Percentiles rank a stretch among this genome's conserved stretches.
phyloP scores from a whole-genome alignment of 2,888 invertebrate species.

The Phlogophora meticulosa region DNA sequence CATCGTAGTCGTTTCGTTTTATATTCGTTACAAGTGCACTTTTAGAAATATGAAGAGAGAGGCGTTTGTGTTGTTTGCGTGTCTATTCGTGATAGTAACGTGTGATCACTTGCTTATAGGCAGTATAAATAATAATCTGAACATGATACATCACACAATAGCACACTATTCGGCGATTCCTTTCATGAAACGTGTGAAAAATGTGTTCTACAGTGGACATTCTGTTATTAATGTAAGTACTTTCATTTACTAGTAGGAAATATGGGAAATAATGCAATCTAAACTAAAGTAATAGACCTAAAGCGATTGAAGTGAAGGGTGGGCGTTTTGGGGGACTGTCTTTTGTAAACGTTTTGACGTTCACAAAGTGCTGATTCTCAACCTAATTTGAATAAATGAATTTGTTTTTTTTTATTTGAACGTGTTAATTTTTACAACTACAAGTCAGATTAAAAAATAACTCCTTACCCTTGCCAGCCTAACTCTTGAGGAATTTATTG shows the following conservation, averaged over 20 bases:
- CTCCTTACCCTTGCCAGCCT: no score
- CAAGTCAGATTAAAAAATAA: no score
- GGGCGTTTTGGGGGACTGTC: no score
- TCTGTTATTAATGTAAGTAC: conserved; percentile 75
- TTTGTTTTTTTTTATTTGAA: no score
- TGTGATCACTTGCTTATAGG: conserved; percentile 75
- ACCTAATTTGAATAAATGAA: no score
- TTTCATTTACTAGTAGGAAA: neutral
- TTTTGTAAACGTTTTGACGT: no score
- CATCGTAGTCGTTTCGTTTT: conserved; percentile 23
- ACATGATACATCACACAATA: conserved; percentile 70
- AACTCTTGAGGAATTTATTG: no score
- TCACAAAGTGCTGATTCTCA: no score
- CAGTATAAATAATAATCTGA: conserved; percentile 67
- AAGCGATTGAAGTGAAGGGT: no score
- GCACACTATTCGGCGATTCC: conserved; percentile 71
- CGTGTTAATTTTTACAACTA: no score
- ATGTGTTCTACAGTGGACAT: conserved; percentile 74
- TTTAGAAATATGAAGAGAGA: conserved; percentile 65
- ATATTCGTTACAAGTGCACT: conserved; percentile 18
- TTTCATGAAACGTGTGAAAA: conserved; percentile 73
- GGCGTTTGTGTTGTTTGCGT: conserved; percentile 57
- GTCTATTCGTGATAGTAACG: conserved; percentile 49
- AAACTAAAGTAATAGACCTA: no score
- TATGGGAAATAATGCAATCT: neutral